Evolutionary conservation across 2,797 vertebrate genomes (phyloP), one percentile per base, ranked within the genome.

Genomic region (Eutrigla gurnardus): DNA sequence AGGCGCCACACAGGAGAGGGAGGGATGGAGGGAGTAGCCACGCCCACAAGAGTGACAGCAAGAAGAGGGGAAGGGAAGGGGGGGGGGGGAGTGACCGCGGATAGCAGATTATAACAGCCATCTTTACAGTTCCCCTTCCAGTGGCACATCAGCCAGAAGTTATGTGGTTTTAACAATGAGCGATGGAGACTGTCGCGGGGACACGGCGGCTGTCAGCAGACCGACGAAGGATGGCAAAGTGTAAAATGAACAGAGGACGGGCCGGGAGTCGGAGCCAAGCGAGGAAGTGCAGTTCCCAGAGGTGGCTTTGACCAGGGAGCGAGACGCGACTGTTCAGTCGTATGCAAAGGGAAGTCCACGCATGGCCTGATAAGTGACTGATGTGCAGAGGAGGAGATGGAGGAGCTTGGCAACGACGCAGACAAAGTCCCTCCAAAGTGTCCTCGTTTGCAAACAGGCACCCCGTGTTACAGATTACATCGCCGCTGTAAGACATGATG

Each of bases 101-200:
- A 25, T 25, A 25, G 25, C 25, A 25, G 25, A 25, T 25, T 25
- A 25, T 25, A 25, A 25, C 25, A 25, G 2, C 25, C 25, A 25
- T 49, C 46, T 59, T 52, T 52, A 63, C 33, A 25, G 58, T 13
- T 45, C 60, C 3, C 15, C 25, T 60, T 55, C 35, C 70, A 71
- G 15, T 58, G 25, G 25, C 25, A 25, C 25, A 60, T 70, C 54
- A 2, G 12, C n/a, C 39, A 40, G 45, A 53, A 74, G 73, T 81
- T 75, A 61, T 73, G 49, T 63, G 68, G 36, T 46, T 75, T 75
- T 81, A 60, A 62, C 59, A 65, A 40, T 77, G 88, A 88, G 45
- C 69, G 74, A 81, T 87, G 67, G 75, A 80, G 52, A 25, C 59
- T 62, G 77, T 78, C 50, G n/a, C 54, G 25, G 25, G 25, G 25